Base-by-base conservation (phyloP, 2,888 invertebrate genomes). In the Drosophila aldrichi region DNA sequence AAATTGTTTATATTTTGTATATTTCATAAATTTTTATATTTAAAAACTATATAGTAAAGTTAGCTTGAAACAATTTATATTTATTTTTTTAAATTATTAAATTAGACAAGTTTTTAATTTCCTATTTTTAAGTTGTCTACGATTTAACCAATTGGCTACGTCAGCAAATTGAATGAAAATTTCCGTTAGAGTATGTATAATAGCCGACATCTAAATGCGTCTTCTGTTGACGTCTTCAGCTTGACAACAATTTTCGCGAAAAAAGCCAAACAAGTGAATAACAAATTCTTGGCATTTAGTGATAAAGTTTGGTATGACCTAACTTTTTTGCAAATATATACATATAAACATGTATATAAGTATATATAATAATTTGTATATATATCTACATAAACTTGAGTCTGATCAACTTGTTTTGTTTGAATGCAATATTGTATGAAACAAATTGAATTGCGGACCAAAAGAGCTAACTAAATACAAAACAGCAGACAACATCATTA, bases 221-320 rank as follows among this genome's bases (percentile, higher is more conserved):
- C 10, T 6, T 40, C 44, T 34, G 22, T 6, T 29, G 22, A 51
- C 65, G 51, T 56, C 60, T 49, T 60, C 59, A 73, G 66, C 52
- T 54, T 54, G 73, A 56, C 36, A 49, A 52, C 34, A 52, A 49
- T 52, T 72, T 60, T 60, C 41, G 38, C 41, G 32, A 32, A 52
- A 48, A 44, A 40, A 55, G 34, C 55, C 43, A n/a, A 43, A 58
- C 36, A 65, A 72, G 43, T 52, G 51, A 46, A 20, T n/a, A 40
- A 46, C 20, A 68, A 68, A 52, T 58, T 58, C 40, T 10, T 18
- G 67, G 16, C 43, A 58, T 52, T 69, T 59, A 59, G 67, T 32
- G 49, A 40, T 22, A 58, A 68, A 68, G 59, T 69, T 67, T 43
- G 46, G 5, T 38, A 25, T n/a, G 14, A n/a, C 40, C 3, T 12